Conservation (phyloP, 2,888 invertebrate species). For the Trypoxylon attenuatum region DNA sequence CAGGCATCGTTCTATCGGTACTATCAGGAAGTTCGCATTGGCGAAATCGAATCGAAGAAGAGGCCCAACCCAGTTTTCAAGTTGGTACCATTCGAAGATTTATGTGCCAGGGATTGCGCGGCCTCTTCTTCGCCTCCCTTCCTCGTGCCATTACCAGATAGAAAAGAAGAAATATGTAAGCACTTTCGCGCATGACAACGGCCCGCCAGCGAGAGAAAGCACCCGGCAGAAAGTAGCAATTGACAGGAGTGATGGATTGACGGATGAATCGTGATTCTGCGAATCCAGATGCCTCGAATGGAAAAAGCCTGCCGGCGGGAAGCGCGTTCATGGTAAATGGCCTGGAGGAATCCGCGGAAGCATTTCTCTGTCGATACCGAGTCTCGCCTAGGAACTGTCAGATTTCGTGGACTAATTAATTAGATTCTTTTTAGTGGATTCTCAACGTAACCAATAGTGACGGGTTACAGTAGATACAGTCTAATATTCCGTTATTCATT, state of each 20-base stretch:
- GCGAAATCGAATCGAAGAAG: no score
- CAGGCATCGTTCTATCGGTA: no score
- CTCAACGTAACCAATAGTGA: no score
- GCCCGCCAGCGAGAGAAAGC: conserved; percentile 4
- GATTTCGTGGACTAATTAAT: background rate
- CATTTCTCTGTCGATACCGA: background rate
- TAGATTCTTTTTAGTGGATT: no score
- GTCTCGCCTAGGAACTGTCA: background rate
- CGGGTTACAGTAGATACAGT: no score
- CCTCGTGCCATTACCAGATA: background rate
- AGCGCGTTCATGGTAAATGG: background rate
- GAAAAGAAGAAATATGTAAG: background rate
- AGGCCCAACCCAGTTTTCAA: no score
- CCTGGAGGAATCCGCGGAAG: background rate
- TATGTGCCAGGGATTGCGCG: no score
- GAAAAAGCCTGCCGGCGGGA: background rate
- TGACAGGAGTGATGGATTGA: conserved; percentile 39
- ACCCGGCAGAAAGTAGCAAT: conserved; percentile 9
- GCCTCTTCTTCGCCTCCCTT: no score
- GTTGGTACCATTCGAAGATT: no score
- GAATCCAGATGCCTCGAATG: background rate
- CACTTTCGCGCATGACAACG: background rate
- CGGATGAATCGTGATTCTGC: conserved; percentile 37
- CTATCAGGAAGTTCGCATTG: no score
- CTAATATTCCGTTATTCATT: no score